Base-by-base conservation (phyloP, 1,140 invertebrate genomes). In the Mesaphorura yosii region DNA sequence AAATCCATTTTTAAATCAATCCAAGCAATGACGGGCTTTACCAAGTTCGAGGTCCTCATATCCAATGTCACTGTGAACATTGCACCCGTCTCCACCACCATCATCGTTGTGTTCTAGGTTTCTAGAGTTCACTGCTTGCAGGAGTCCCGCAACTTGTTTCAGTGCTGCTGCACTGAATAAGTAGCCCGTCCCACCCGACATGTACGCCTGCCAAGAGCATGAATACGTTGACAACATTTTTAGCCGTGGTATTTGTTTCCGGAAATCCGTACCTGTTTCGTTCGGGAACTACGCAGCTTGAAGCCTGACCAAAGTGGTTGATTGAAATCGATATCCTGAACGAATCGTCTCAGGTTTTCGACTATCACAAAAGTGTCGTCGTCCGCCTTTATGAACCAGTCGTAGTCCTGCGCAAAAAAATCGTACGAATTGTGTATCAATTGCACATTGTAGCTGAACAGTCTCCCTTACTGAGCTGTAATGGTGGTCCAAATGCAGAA, bases 351-450 rank as follows among this genome's bases (percentile, higher is more conserved):
- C 14, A 75, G 55, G 60, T 75, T 74, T 61, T 73, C 71, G 23
- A 73, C 49, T 10, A 73, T 67, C 14, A 72, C 65, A 48, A 67
- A 75, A 2, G 73, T 73, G 51, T 75, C 73, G 55, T 72, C 67
- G 51, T 73, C 71, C 6, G 68, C 69, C 57, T 72, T 73, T 22
- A 73, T 53, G 61, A 67, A 71, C 68, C 68, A 72, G 44, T 72
- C 68, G 46, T 57, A 64, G 12, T 47, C 31, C 57, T 62, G 29
- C 19, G 53, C 48, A 17, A 37, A 20, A 31, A 48, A 45, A 51
- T 37, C n/a, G n/a, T n/a, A n/a, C n/a, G n/a, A n/a, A n/a, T n/a
- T n/a, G n/a, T n/a, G n/a, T n/a, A n/a, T n/a, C n/a, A n/a, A n/a
- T n/a, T n/a, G n/a, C n/a, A n/a, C n/a, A n/a, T n/a, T n/a, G n/a